Evolutionary conservation across 2,888 invertebrate genomes (phyloP).

Genomic region (Pinctada fucata): DNA sequence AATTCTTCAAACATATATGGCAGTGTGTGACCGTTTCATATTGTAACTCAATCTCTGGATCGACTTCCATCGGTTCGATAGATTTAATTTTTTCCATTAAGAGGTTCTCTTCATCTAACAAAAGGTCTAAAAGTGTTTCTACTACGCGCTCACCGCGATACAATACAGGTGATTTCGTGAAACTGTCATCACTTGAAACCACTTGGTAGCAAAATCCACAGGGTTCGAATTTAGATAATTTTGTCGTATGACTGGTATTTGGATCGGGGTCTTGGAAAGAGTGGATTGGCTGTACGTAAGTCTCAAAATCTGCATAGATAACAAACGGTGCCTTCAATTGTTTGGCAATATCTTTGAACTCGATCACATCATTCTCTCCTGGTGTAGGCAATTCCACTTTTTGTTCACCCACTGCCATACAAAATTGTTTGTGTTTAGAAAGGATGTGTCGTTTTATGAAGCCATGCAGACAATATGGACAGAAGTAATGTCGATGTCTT

Average conservation of each 20-base stretch:
- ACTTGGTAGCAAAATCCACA: constrained; percentile 41
- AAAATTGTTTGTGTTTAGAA: constrained; percentile 35
- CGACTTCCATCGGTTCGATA: constrained; percentile 34
- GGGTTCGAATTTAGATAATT: constrained; percentile 23
- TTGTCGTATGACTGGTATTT: constrained; percentile 8
- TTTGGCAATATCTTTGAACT: constrained; percentile 43
- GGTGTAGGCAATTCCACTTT: constrained; percentile 38
- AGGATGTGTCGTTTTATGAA: constrained; percentile 27
- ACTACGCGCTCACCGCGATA: constrained; percentile 33
- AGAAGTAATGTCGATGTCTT: constrained; percentile 29
- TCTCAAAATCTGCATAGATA: constrained; percentile 31
- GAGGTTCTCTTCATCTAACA: constrained; percentile 40
- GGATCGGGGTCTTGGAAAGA: background rate
- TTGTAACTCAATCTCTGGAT: constrained; percentile 10
- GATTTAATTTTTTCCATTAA: constrained; percentile 30
- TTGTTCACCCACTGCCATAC: constrained; percentile 38
- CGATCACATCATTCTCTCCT: constrained; percentile 39
- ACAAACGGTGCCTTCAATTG: background rate
- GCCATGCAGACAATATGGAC: constrained; percentile 44
- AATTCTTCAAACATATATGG: constrained; percentile 29
- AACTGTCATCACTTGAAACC: constrained; percentile 34
- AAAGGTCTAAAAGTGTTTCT: constrained; percentile 27
- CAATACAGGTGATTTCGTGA: constrained; percentile 35
- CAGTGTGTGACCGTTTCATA: constrained; percentile 25
- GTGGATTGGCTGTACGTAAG: constrained; percentile 27